A percentile compares a stretch with the other conserved stretches of the same genome.
Conservation (phyloP, 2,888 invertebrate genomes). For the Podabrus alpinus region DNA sequence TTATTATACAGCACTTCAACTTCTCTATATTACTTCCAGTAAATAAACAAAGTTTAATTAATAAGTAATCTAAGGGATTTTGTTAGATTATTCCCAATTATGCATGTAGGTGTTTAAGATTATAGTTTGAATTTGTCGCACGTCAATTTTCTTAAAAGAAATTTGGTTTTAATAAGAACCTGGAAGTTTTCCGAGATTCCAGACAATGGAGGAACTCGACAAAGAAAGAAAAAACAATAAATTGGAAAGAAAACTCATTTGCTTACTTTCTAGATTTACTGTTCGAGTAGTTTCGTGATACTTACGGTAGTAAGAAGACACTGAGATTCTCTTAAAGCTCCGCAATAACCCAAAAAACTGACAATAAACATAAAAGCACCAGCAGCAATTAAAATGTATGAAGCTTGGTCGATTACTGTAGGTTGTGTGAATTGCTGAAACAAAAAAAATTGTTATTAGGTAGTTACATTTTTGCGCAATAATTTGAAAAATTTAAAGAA, state of each 20-base stretch:
- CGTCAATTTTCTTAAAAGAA: no score
- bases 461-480: background rate
- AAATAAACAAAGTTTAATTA: background rate
- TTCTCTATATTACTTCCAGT: background rate
- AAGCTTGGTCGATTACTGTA: constrained; percentile 67
- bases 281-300: constrained; percentile 33
- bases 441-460: constrained; percentile 27
- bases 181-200: no score
- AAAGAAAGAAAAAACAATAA: no score
- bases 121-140: no score
- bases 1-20: background rate
- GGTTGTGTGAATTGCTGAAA: constrained; percentile 64
- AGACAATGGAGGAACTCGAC: background rate
- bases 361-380: constrained; percentile 73
- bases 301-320: constrained; percentile 71
- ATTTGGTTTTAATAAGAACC: no score
- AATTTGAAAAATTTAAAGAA: no score
- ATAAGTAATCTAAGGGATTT: background rate
- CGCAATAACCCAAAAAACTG: constrained; percentile 74
- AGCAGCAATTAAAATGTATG: constrained; percentile 69
- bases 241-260: background rate
- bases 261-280: no score
- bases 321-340: constrained; percentile 69
- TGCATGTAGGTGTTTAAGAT: no score
- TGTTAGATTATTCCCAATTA: no score